Evolutionary conservation across 2,888 invertebrate genomes (phyloP).

Genomic region (Lochmaea capreae): DNA sequence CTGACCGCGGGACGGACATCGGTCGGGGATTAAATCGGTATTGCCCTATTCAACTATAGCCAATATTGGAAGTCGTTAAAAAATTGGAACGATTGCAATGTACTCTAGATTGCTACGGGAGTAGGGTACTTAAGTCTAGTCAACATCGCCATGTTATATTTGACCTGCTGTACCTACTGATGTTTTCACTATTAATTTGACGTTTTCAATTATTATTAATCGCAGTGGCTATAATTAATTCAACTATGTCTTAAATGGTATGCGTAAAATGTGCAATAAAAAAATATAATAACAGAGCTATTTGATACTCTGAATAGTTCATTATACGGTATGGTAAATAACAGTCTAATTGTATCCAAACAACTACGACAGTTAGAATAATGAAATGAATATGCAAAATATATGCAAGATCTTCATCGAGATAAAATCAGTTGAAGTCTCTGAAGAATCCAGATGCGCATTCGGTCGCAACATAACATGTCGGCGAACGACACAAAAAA

Average conservation of each 20-base stretch:
- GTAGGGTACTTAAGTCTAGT: too few relatives aligned
- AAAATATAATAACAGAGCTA: background rate
- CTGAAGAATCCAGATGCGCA: constrained; percentile 27
- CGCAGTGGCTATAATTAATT: too few relatives aligned
- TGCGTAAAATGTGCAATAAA: background rate
- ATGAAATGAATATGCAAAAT: constrained; percentile 32
- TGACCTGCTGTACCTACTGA: too few relatives aligned
- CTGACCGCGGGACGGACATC: too few relatives aligned
- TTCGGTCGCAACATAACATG: constrained; percentile 7
- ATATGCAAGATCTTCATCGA: constrained; percentile 32
- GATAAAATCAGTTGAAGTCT: constrained; percentile 16
- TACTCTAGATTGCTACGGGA: too few relatives aligned
- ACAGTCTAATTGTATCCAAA: background rate
- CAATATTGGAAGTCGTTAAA: too few relatives aligned
- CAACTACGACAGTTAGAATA: constrained; percentile 10
- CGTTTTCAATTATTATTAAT: too few relatives aligned
- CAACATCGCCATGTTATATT: too few relatives aligned
- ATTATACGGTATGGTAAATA: background rate
- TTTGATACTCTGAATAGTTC: background rate
- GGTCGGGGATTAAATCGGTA: too few relatives aligned
- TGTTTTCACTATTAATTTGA: too few relatives aligned
- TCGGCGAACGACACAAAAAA: constrained; percentile 3
- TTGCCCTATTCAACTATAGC: too few relatives aligned
- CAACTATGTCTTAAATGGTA: background rate
- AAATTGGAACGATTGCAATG: too few relatives aligned